phyloP scores from a whole-genome alignment of 2,888 invertebrate genomes.

The Cephus pygmeus region DNA sequence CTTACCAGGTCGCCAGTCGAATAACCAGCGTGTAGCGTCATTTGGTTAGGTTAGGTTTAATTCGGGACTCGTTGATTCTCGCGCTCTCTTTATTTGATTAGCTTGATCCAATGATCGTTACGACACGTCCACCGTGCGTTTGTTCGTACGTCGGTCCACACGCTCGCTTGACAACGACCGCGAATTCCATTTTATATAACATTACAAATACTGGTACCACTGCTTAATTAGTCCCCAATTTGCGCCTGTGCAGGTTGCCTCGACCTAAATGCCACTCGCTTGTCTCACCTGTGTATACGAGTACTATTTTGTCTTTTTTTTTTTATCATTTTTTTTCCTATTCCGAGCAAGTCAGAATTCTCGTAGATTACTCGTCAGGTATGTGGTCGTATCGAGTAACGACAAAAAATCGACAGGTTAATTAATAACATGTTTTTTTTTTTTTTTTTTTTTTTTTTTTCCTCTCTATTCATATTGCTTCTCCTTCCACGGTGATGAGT shows the following conservation, averaged over 20 bases:
- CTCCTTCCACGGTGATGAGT: too few species aligned
- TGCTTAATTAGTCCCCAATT: conserved; percentile 44
- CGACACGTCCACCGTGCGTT: conserved; percentile 31
- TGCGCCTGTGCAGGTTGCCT: conserved; percentile 22
- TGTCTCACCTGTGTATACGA: neutral
- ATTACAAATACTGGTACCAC: conserved; percentile 37
- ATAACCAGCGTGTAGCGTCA: neutral
- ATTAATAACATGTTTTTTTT: neutral
- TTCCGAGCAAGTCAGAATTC: neutral
- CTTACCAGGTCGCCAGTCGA: neutral
- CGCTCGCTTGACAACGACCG: conserved; percentile 32
- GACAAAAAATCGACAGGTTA: neutral
- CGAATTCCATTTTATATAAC: conserved; percentile 49
- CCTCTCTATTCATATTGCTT: too few species aligned
- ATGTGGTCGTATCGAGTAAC: neutral
- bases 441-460: neutral
- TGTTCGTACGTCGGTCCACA: conserved; percentile 27
- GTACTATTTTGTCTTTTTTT: neutral
- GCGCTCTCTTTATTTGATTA: conserved; percentile 47
- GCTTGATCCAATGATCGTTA: conserved; percentile 41
- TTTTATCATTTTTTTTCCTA: neutral
- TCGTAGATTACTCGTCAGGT: neutral
- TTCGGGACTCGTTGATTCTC: neutral
- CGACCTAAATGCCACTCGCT: neutral
- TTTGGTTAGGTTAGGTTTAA: neutral